Base-by-base conservation (phyloP, 2,113 vertebrate genomes). In the Chrysochloris asiatica region DNA sequence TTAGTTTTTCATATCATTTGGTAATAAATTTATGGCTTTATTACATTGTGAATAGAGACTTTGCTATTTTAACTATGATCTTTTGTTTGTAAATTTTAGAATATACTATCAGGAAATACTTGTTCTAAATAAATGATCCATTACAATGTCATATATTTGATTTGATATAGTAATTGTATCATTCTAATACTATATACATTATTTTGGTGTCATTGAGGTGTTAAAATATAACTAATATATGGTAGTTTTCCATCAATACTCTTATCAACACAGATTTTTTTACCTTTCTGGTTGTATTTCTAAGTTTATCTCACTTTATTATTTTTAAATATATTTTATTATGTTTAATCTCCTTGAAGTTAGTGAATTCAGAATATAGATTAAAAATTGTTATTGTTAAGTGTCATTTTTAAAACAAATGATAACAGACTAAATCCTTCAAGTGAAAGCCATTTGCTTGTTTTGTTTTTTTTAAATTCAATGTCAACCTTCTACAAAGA, bases 1-100 rank as follows among this genome's bases (percentile, higher is more conserved):
- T 92, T 95, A 81, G 14, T 85, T 75, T 90, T 87, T 22, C 50
- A 81, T 76, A 89, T 89, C 33, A 85, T 91, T 94, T 95, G 84
- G 38, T 77, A 87, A 78, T 93, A 93, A 72, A 91, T 76, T 89
- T 91, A 17, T 94, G n/a, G 10, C 79, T 94, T 92, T 86, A 84
- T 91, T 93, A 81, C 43, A 85, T 28, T 79, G 45, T 89, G 41
- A 87, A 61, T 89, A 82, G 41, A 89, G 11, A 89, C 83, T 80
- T 89, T 93, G 77, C 75, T 1, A 84, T 50, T 82, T 48, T 52
- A 89, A 86, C 50, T 84, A 3, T 71, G 17, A 56, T 87, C 54
- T 91, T 94, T 94, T 93, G 63, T 76, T 95, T 84, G 47, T 82
- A 72, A 65, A 71, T 69, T 24, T 48, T 78, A n/a, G 79, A 30